Evolutionary conservation across 2,888 invertebrate species (phyloP), one percentile per base, ranked within the genome.

Genomic region (Drosophila rellima): DNA sequence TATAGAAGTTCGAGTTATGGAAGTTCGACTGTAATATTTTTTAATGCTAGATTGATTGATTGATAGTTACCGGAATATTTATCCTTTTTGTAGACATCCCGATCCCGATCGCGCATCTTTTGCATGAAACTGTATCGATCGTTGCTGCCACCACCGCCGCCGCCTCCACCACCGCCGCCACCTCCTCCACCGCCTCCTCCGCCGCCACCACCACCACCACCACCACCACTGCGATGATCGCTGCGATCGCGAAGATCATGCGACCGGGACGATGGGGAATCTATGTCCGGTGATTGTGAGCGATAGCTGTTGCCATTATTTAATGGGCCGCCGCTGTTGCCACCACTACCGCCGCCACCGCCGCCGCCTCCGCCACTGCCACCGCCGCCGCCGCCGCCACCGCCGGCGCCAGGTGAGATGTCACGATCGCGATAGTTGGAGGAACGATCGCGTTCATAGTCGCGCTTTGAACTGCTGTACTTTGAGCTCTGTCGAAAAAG

Each of bases 41-140:
- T n/a, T n/a, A n/a, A n/a, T n/a, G n/a, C n/a, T n/a, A n/a, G 13
- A 2, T 40, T 40, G 3, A 3, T n/a, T 20, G 42, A 2, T n/a
- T 29, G 4, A 23, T 37, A 37, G 13, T 11, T 93, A 96, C 96
- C 96, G 94, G 96, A 95, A 95, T 97, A 97, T 95, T 97, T 97
- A 94, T 96, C 96, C 93, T 96, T 96, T 94, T 96, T 97, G 93
- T 97, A 97, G 95, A 96, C 95, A 93, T 96, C 97, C 95, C 97
- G 96, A 95, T 97, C 97, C 40, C 93, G 91, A 83, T 93, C 93
- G 67, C 93, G 91, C 92, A 93, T 92, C 87, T 93, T 93, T 74
- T 92, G 92, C 74, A 92, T 89, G 70, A 92, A 92, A 81, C 91
- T 91, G 75, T 94, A 93, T 79, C 94, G 93, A 79, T 94, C 94